phyloP scores from a whole-genome alignment of 1,140 invertebrate genomes.

The Zaprionus capensis region DNA sequence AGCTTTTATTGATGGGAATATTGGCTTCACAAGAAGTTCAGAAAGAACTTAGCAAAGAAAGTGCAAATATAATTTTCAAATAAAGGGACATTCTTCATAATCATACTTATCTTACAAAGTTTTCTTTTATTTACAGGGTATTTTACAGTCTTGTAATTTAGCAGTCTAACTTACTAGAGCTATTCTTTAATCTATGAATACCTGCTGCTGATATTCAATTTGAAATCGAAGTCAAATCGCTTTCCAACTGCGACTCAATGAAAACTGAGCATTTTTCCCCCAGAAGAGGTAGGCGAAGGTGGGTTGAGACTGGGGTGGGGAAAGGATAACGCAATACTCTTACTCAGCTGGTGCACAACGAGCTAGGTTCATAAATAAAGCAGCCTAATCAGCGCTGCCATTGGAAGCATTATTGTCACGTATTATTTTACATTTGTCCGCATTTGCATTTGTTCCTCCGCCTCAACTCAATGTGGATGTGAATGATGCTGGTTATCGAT shows the following conservation, averaged over 20 bases:
- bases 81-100: too few species aligned
- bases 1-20: not conserved
- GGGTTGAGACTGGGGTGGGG: not conserved
- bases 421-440: slow-evolving; percentile 76
- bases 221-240: not conserved
- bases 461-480: not conserved
- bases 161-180: not conserved
- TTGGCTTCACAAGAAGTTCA: not conserved
- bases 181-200: not conserved
- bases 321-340: not conserved
- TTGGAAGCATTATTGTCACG: slow-evolving; percentile 74
- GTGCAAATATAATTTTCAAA: too few species aligned
- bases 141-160: not conserved
- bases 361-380: slow-evolving; percentile 59
- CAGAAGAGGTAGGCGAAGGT: not conserved
- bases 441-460: slow-evolving; percentile 47
- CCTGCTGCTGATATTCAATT: not conserved
- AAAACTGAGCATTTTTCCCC: not conserved
- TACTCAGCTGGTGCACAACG: slow-evolving; percentile 5
- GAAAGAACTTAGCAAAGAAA: too few species aligned
- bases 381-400: slow-evolving; percentile 73
- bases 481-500: not conserved
- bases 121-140: not conserved
- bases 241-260: not conserved
- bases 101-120: too few species aligned